phyloP scores from a whole-genome alignment of 2,797 vertebrate genomes.

The Smutsia temminckii region DNA sequence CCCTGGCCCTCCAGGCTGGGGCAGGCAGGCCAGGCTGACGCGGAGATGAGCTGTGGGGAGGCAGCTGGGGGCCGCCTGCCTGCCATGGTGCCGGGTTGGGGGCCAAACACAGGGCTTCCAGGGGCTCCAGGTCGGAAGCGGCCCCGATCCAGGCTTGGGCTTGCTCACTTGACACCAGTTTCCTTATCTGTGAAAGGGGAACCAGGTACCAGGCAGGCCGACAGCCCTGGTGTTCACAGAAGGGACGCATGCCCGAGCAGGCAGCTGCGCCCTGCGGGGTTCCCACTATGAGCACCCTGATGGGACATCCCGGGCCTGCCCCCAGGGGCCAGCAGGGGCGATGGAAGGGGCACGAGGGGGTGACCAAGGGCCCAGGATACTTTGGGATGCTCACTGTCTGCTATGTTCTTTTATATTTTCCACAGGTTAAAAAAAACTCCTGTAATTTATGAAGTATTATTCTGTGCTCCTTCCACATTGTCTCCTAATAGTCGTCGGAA shows the following conservation, averaged over 20 bases:
- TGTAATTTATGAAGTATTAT: rapidly evolving
- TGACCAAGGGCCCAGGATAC: background rate
- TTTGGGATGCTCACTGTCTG: background rate
- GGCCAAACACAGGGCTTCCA: background rate
- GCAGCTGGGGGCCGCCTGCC: background rate
- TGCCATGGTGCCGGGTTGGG: rapidly evolving
- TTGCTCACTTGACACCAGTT: background rate
- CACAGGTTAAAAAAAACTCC: no score
- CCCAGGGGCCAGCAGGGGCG: background rate
- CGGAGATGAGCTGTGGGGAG: rapidly evolving
- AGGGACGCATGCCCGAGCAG: rapidly evolving
- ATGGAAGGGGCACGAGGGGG: background rate
- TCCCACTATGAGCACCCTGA: background rate
- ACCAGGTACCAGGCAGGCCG: background rate
- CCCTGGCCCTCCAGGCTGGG: background rate
- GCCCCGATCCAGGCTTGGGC: background rate
- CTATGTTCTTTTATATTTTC: background rate
- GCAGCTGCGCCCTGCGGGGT: rapidly evolving
- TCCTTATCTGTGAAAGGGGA: background rate
- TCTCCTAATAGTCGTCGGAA: rapidly evolving
- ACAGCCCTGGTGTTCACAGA: background rate
- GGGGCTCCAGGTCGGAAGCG: background rate
- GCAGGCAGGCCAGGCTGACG: background rate
- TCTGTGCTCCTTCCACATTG: background rate
- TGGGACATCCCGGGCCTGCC: background rate